Evolutionary conservation across 2,113 vertebrate genomes (phyloP).

Genomic region (Nerophis ophidion): DNA sequence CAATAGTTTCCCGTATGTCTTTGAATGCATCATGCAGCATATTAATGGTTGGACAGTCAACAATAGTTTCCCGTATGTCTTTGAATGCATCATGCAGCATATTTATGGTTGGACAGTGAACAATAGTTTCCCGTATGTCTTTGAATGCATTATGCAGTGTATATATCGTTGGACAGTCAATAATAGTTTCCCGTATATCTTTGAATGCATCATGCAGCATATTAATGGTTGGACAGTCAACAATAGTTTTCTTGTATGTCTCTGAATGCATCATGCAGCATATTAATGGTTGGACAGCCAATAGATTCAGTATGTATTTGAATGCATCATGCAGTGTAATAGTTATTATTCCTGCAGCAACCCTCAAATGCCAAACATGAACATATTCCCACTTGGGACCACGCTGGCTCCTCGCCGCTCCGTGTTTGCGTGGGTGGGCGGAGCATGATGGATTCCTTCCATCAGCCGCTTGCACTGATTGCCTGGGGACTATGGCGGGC

Average conservation of each 20-base stretch:
- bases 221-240: slow-evolving; percentile 10
- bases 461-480: slow-evolving; percentile 64
- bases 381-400: slow-evolving; percentile 25
- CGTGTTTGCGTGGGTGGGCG: slow-evolving; percentile 41
- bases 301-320: too few species aligned
- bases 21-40: too few species aligned
- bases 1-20: too few species aligned
- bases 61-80: too few species aligned
- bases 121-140: too few species aligned
- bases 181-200: too few species aligned
- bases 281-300: too few species aligned
- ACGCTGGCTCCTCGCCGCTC: slow-evolving; percentile 56
- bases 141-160: too few species aligned
- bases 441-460: slow-evolving; percentile 64
- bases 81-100: background rate
- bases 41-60: too few species aligned
- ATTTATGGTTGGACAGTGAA: slow-evolving; percentile 13
- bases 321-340: background rate
- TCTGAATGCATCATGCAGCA: too few species aligned
- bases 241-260: too few species aligned
- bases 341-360: slow-evolving; percentile 39
- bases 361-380: slow-evolving; percentile 44
- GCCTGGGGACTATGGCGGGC: slow-evolving; percentile 63
- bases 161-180: too few species aligned
- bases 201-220: background rate